Base-by-base conservation (phyloP, 2,888 invertebrate genomes). In the Apomyelois bistriatella region DNA sequence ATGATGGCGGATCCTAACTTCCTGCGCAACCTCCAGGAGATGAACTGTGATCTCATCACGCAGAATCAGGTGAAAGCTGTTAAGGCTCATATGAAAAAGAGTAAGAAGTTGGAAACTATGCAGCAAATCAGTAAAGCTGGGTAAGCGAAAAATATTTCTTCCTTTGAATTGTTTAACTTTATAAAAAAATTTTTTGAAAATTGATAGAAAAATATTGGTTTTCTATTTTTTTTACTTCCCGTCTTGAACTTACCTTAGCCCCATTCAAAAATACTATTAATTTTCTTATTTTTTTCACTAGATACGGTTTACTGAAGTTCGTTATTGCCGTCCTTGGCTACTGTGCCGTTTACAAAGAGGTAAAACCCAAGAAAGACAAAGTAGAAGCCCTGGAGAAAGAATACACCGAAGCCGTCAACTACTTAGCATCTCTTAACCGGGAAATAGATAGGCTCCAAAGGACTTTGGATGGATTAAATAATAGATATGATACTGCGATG, bases 1-100 rank as follows among this genome's bases (percentile, higher is more conserved):
- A 96, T 98, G 95, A 97, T 98, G 97, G 94, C 96, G 0, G 98
- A 98, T 73, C 94, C 96, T 0, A 95, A 93, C 78, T 98, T 98
- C 82, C 79, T 98, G 36, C 91, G 92, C 50, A 92, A 92, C 51
- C 89, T 98, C 35, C 95, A 95, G 82, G 96, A 97, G 78, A 94
- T 98, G 94, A 96, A 98, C 74, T 95, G 94, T 66, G 94, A 96
- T 68, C 90, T 92, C 3, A 93, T 96, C 56, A 95, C 95, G 0
- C 91, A 92, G 60, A 90, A 90, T 9, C 95, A 96, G 74, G 93
- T 94, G 10, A 93, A 93, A 61, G 91, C 92, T 0, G 94, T 95
- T 7, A 94, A 93, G 58, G 85, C 93, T 0, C 95, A 96, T 70
- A 92, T 96, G 92, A 95, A 95, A 74, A 91, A 91, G 61, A 86